Evolutionary conservation across 2,888 invertebrate species (phyloP), one percentile per base, ranked within the genome.

Genomic region (Mimumesa dahlbomi): DNA sequence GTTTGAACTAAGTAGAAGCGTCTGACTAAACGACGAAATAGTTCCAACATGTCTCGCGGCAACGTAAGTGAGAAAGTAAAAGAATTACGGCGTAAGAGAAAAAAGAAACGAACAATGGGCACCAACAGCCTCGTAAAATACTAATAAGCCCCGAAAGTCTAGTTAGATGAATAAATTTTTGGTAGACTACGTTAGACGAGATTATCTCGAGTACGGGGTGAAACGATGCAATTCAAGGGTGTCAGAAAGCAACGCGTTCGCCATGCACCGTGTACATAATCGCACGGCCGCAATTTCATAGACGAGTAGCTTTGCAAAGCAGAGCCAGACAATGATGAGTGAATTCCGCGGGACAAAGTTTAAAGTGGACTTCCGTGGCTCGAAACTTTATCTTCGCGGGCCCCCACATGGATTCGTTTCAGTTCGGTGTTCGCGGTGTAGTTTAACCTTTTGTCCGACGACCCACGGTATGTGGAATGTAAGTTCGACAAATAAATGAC

Each of bases 161-260:
- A 69, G 48, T 69, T 67, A 67, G 54, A 21, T 36, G 58, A 53
- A 49, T 43, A 58, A 67, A 67, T 48, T 43, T 19, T 9, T n/a
- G n/a, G 36, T 31, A 25, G 49, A 18, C 5, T 18, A 16, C 34
- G 21, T 14, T 45, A 6, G 34, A n/a, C n/a, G n/a, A 43, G 38
- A 65, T 57, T 67, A 50, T 50, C 34, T 25, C 19, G 4, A 6
- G 19, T 13, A 46, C 6, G 9, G 22, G 16, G 7, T 14, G 45
- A 22, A 58, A 7, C 40, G 40, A 7, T 46, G 14, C 40, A 2
- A 38, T 29, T 4, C n/a, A n/a, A 18, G 42, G 7, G 34, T 45
- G 52, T 13, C 18, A 18, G 22, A 16, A 25, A 48, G 13, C 19
- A 14, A 7, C 38, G 40, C 14, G 42, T 34, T 54, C 22, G 18